Base-by-base conservation (phyloP, 2,797 vertebrate genomes). In the Artibeus lituratus region DNA sequence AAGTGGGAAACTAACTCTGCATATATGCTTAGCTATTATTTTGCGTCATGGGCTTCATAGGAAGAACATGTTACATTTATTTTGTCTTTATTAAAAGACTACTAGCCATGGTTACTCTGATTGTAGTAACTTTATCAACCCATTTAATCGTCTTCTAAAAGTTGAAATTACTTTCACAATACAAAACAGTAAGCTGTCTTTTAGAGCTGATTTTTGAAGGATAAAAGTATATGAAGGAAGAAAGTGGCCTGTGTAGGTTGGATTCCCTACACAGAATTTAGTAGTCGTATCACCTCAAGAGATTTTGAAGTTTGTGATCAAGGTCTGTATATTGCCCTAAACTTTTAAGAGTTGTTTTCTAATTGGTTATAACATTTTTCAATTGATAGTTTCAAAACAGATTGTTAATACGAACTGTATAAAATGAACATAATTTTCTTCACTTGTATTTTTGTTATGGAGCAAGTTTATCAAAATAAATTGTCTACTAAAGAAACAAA, bases 381-480 rank as follows among this genome's bases (percentile, higher is more conserved):
- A 97, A 97, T 98, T 98, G 98, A 97, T 98, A 98, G 98, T 98
- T 98, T 98, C 98, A 96, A 97, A 98, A 96, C 97, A 98, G 97
- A 98, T 98, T 98, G 98, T 98, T 98, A 98, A 98, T 98, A 98
- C 94, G 97, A 96, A 98, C 98, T 99, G 98, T 98, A 98, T 98
- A 98, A 98, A 98, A 97, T 98, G 98, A 98, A 98, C 98, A 98
- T 98, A 98, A 98, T 98, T 99, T 98, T 98, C 98, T 98, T 98
- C 98, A 98, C 98, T 98, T 98, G 98, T 98, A 98, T 98, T 98
- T 98, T 98, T 99, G 98, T 99, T 99, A 98, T 98, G 97, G 98
- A 99, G 98, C 98, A 98, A 98, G 98, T 98, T 99, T 98, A 98
- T 98, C 98, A 98, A 98, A 98, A 99, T 98, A 98, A 98, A 99